Base-by-base conservation (phyloP, 30 jellyfish, hydroid and myxozoan genomes). In the Rhopilema esculentum region DNA sequence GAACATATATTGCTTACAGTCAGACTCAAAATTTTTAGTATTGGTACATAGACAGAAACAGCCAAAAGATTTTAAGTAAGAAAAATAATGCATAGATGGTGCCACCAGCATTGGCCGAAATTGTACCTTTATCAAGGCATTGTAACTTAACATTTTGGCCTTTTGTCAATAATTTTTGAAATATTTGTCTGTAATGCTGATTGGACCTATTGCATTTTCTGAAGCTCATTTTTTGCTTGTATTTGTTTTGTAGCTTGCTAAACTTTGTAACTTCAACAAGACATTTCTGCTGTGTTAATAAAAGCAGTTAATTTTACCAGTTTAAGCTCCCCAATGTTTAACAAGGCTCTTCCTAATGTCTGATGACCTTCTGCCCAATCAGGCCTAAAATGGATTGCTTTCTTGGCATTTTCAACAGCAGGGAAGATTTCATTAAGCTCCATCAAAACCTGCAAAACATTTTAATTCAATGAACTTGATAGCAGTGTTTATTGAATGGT, bases 301-400 rank as follows among this genome's bases (percentile, higher is more conserved):
- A 72, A 20, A 16, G 20, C n/a, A n/a, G n/a, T n/a, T n/a, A 6
- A 40, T 40, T 40, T 18, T 69, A 93, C 98, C 90, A 84, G 69
- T 0, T 80, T 61, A 17, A 86, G 69, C 48, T 90, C 96, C 12
- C 98, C 98, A 76, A 80, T 65, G 66, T 92, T 86, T 8, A 95
- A 57, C 57, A 89, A 94, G 4, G 96, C 77, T 68, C 99, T 82
- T 25, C 99, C 99, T 16, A 95, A 88, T 1, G 99, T 95, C 66
- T 95, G 99, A 75, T 71, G 78, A 4, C 90, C 99, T 29, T 67
- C 92, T 7, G 98, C 96, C 97, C 97, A 95, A 33, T 27, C 81
- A 26, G 96, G 92, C 18, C 77, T 91, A 33, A 82, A 20, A 20
- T 66, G 69, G 1, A 95, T 90, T 18, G 98, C 96, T 71, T 50